Base-by-base conservation (phyloP, 2,888 invertebrate genomes). In the Silvanus unidentatus region DNA sequence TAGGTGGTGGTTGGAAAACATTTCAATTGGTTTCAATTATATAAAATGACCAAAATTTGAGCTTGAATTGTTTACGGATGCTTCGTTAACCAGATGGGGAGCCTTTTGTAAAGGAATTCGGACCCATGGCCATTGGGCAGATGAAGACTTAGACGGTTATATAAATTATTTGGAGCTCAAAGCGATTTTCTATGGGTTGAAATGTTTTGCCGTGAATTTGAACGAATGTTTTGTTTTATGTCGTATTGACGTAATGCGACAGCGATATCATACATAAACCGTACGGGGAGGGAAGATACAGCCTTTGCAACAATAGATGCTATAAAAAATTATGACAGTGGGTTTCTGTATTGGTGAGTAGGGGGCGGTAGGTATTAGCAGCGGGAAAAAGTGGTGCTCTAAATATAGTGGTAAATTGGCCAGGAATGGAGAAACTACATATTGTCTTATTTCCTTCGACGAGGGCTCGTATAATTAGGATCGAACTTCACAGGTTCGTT, bases 161-260 rank as follows among this genome's bases (percentile, higher is more conserved):
- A 44, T 44, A 10, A 44, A 44, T 44, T 32, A 15, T 43, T 28
- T 44, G 14, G 44, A 44, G 14, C 30, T 44, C 22, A 13, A 12
- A 10, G 41, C 44, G n/a, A 32, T 29, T 10, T 43, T 34, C 13
- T 44, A 12, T 15, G 42, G 12, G 28, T 42, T 44, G 15, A 30
- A 44, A 16, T 44, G 32, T 10, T 44, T 44, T 16, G 29, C 34
- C 10, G 14, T 9, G 9, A n/a, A 30, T 8, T 6, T 4, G 6
- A 6, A 9, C 2, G 15, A 42, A 9, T 43, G 57, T 2, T 35
- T 44, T 13, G 49, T 59, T 10, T 42, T 60, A 10, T 48, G 57
- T 14, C 54, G 59, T 29, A 53, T 54, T 1, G 59, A 60, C 40
- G n/a, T n/a, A 58, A 58, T 29, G 54, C 52, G 37, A 43, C 42